Conservation (phyloP, 2,797 vertebrate genomes). For the Falco columbarius region DNA sequence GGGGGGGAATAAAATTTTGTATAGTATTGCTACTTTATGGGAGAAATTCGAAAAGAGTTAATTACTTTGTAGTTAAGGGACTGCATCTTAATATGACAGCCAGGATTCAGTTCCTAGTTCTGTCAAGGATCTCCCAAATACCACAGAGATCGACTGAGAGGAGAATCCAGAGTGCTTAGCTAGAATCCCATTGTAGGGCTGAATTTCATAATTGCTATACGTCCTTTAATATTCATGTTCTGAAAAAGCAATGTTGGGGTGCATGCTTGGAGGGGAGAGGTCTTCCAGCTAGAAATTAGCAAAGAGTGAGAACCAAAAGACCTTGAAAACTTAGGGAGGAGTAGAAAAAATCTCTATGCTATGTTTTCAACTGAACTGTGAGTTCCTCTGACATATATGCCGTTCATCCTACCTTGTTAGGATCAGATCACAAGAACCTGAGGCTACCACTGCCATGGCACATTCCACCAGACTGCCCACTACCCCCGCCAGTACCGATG, state of each 20-base stretch:
- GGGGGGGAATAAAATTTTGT: fast-evolving
- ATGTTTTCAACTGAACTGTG: neutral
- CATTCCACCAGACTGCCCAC: fast-evolving
- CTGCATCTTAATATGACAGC: neutral
- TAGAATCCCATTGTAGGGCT: neutral
- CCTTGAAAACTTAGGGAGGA: fast-evolving
- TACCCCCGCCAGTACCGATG: neutral
- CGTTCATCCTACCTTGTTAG: neutral
- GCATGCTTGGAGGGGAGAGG: neutral
- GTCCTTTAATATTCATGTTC: neutral
- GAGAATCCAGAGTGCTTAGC: neutral
- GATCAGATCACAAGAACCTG: neutral
- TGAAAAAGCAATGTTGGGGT: neutral
- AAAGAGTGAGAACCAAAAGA: neutral
- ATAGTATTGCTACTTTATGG: fast-evolving
- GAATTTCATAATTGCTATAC: neutral
- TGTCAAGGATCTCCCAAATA: neutral
- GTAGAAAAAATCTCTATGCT: neutral
- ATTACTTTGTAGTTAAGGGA: neutral
- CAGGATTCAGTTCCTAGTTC: neutral
- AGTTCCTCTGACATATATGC: fast-evolving
- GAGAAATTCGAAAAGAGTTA: neutral
- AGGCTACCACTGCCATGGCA: too few relatives aligned
- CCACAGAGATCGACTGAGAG: fast-evolving
- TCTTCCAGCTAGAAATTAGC: neutral